Conservation (phyloP, 2,113 vertebrate genomes). For the Perca flavescens region DNA sequence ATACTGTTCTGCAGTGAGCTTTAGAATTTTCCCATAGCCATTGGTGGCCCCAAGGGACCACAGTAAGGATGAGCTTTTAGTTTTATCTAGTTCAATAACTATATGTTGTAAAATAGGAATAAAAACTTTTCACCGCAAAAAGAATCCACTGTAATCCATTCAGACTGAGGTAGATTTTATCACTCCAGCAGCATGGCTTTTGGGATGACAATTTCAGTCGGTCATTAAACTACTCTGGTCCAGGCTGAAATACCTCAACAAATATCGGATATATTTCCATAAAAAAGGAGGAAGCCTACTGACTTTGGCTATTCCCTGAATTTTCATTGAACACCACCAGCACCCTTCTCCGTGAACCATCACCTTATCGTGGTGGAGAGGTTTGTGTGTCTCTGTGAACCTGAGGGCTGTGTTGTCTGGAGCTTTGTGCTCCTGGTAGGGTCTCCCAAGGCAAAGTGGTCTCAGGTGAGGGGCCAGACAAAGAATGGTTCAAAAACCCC, state of each 20-base stretch:
- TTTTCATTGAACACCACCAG: not conserved
- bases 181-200: not conserved
- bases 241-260: not conserved
- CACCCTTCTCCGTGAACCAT: too few relatives aligned
- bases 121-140: not conserved
- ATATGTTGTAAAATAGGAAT: not conserved
- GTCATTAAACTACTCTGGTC: not conserved
- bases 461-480: too few relatives aligned
- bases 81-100: not conserved
- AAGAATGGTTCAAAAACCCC: too few relatives aligned
- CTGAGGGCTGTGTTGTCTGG: too few relatives aligned
- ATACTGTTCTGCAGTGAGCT: conserved; percentile 1
- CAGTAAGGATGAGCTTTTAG: not conserved
- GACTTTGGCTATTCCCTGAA: not conserved
- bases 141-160: not conserved
- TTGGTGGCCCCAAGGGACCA: not conserved
- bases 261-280: not conserved
- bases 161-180: not conserved
- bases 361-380: too few relatives aligned
- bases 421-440: too few relatives aligned
- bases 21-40: conserved; percentile 7
- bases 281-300: not conserved
- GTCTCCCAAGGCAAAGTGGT: too few relatives aligned
- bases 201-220: not conserved
- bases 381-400: too few relatives aligned